Evolutionary conservation across 92 coral and sea anemone species (phyloP).

Genomic region (Diadumene lineata): DNA sequence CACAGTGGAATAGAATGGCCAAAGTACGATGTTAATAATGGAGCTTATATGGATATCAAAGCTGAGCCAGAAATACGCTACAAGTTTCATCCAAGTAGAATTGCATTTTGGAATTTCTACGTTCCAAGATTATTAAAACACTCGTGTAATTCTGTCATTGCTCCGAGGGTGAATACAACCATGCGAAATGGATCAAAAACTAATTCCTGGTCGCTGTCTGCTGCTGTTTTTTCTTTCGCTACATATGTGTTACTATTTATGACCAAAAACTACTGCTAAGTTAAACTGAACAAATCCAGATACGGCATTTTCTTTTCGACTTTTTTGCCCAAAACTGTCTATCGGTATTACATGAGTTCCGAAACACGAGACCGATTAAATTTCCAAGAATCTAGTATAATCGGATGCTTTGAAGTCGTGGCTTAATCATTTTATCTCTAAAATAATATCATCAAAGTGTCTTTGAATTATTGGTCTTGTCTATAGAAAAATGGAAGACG

Average conservation of each 20-base stretch:
- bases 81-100: conserved; percentile 54
- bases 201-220: neutral
- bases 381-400: too few species aligned
- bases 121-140: conserved; percentile 36
- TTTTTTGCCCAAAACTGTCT: too few species aligned
- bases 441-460: too few species aligned
- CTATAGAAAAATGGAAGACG: too few species aligned
- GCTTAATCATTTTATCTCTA: too few species aligned
- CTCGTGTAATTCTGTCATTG: conserved; percentile 17
- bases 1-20: conserved; percentile 52
- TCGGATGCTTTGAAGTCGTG: too few species aligned
- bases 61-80: conserved; percentile 41
- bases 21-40: conserved; percentile 30
- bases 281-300: too few species aligned
- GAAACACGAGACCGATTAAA: too few species aligned
- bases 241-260: neutral
- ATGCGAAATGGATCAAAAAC: conserved; percentile 2
- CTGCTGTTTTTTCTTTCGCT: neutral
- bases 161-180: conserved; percentile 7
- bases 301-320: too few species aligned
- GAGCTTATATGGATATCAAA: conserved; percentile 46
- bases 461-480: too few species aligned
- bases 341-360: too few species aligned
- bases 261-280: too few species aligned
- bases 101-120: conserved; percentile 75